phyloP scores from a whole-genome alignment of 1,140 invertebrate genomes.

The Nautilus pompilius region DNA sequence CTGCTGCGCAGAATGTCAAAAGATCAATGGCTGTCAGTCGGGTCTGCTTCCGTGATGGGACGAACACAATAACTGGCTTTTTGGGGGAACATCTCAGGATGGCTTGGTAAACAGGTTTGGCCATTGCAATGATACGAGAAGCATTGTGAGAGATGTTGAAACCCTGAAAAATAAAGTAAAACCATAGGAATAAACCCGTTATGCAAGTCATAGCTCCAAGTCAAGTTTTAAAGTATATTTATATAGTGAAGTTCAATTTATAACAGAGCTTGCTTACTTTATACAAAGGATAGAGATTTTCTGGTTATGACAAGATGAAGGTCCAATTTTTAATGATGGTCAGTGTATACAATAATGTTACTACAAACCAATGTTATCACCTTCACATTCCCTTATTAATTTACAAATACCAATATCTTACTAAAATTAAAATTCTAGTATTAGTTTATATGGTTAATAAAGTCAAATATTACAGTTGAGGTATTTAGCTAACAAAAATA shows the following conservation, averaged over 20 bases:
- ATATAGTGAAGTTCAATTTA: background rate
- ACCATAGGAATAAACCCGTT: slow-evolving; percentile 1
- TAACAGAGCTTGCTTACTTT: no score
- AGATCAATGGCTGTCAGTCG: slow-evolving; percentile 92
- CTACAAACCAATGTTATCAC: no score
- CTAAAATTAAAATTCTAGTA: background rate
- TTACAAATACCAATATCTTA: background rate
- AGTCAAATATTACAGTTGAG: no score
- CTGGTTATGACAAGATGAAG: no score
- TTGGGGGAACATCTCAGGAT: slow-evolving; percentile 82
- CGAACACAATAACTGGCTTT: slow-evolving; percentile 94
- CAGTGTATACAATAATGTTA: no score
- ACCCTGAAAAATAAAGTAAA: slow-evolving; percentile 62
- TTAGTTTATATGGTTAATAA: background rate
- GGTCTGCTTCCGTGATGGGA: slow-evolving; percentile 90
- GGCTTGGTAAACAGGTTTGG: slow-evolving; percentile 93
- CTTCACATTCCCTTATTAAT: no score
- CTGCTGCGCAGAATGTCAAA: slow-evolving; percentile 87
- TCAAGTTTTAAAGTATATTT: background rate
- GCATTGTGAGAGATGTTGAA: slow-evolving; percentile 98
- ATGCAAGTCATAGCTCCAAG: background rate
- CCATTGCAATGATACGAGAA: slow-evolving; percentile 93
- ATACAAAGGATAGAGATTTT: no score
- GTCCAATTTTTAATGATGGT: no score
- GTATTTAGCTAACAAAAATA: no score